Evolutionary conservation across 2,888 invertebrate genomes (phyloP).

Genomic region (Caenorhabditis sinica): DNA sequence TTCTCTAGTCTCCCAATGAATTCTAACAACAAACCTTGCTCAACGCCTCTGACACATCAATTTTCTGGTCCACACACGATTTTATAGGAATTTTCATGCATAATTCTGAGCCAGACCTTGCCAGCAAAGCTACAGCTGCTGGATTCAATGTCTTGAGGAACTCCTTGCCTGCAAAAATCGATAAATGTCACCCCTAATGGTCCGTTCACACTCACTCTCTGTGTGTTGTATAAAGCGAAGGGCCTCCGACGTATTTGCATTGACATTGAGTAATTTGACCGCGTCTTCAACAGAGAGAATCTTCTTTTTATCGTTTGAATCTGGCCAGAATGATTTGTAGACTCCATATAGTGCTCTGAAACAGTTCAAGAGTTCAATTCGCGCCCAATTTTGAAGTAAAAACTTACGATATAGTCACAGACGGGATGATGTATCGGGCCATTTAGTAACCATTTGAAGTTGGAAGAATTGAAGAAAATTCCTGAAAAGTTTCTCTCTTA

Average conservation of each 20-base stretch:
- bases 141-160: constrained; percentile 63
- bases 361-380: neutral
- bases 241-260: constrained; percentile 68
- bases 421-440: constrained; percentile 72
- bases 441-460: constrained; percentile 63
- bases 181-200: neutral
- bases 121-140: constrained; percentile 55
- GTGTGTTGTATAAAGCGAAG: constrained; percentile 66
- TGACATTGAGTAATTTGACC: constrained; percentile 69
- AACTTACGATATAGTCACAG: constrained; percentile 69
- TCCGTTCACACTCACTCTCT: constrained; percentile 53
- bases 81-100: constrained; percentile 65
- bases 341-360: constrained; percentile 71
- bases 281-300: constrained; percentile 71
- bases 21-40: constrained; percentile 23
- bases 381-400: neutral
- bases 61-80: constrained; percentile 51
- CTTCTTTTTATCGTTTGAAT: constrained; percentile 59
- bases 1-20: neutral
- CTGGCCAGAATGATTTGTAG: constrained; percentile 62
- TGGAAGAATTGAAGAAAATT: constrained; percentile 18
- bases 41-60: constrained; percentile 65
- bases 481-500: constrained; percentile 12
- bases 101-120: constrained; percentile 64
- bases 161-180: constrained; percentile 50